phyloP scores from a whole-genome alignment of 2,888 invertebrate species.

The Chloroclysta siterata region DNA sequence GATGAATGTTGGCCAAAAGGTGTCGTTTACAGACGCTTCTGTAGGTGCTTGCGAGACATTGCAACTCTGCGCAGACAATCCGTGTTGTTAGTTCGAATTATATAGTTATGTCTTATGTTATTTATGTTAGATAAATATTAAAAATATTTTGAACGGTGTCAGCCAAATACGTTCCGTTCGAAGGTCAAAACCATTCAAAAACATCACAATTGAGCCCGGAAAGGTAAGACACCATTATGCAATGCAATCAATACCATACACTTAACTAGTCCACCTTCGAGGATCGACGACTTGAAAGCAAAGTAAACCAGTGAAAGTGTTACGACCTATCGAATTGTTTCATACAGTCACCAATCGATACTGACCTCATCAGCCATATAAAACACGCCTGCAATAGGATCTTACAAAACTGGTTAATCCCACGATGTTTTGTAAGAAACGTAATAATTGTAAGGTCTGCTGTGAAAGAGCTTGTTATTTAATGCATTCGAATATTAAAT shows the following conservation, averaged over 20 bases:
- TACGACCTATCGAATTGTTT: slow-evolving; percentile 49
- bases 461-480: slow-evolving; percentile 21
- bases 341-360: slow-evolving; percentile 36
- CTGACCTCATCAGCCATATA: slow-evolving; percentile 32
- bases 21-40: no score
- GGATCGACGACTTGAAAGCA: slow-evolving; percentile 45
- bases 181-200: no score
- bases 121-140: no score
- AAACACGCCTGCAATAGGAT: slow-evolving; percentile 30
- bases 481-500: neutral
- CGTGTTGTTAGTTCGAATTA: no score
- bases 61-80: no score
- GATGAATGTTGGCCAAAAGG: no score
- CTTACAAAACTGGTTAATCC: slow-evolving; percentile 37
- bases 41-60: no score
- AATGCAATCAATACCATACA: slow-evolving; percentile 2
- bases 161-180: no score
- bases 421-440: slow-evolving; percentile 31
- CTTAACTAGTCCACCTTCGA: slow-evolving; percentile 44
- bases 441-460: slow-evolving; percentile 24
- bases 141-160: no score
- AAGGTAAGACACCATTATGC: slow-evolving; percentile 3
- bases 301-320: slow-evolving; percentile 58
- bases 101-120: no score
- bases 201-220: neutral